Conservation (phyloP, 2,888 invertebrate species). For the Trachelus iudaicus region DNA sequence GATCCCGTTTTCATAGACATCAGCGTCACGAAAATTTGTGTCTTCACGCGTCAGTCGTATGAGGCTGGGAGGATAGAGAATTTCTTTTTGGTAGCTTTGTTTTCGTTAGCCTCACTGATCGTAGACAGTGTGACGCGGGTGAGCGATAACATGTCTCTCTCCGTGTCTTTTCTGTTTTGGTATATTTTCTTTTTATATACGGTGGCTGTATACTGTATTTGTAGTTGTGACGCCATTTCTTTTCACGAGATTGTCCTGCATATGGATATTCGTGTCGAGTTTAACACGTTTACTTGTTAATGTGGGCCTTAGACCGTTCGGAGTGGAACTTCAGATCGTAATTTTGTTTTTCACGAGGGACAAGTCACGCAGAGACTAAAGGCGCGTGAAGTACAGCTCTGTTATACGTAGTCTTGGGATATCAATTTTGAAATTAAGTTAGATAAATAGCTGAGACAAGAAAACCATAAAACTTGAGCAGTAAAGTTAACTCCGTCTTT, state of each 20-base stretch:
- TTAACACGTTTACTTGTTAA: conserved; percentile 33
- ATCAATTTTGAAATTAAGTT: not conserved
- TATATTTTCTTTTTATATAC: not conserved
- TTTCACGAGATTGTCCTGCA: conserved; percentile 38
- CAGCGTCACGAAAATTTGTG: not conserved
- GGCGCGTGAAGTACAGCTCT: not conserved
- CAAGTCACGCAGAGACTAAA: not conserved
- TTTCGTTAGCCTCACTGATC: not conserved
- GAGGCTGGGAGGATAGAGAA: not conserved
- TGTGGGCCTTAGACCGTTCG: conserved; percentile 26
- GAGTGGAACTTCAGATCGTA: not conserved
- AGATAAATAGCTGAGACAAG: not conserved
- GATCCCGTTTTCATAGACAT: not conserved
- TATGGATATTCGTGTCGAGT: conserved; percentile 24
- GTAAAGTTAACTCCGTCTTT: not conserved
- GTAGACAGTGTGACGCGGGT: not conserved
- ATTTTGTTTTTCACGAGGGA: not conserved
- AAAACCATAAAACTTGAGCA: not conserved
- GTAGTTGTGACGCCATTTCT: conserved; percentile 29
- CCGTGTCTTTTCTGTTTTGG: not conserved
- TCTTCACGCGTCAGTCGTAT: not conserved
- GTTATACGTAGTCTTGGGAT: not conserved
- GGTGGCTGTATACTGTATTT: not conserved
- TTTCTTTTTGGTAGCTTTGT: not conserved
- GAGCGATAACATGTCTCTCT: not conserved